Evolutionary conservation across 2,797 vertebrate species (phyloP).

Genomic region (Diglossa cyanea): DNA sequence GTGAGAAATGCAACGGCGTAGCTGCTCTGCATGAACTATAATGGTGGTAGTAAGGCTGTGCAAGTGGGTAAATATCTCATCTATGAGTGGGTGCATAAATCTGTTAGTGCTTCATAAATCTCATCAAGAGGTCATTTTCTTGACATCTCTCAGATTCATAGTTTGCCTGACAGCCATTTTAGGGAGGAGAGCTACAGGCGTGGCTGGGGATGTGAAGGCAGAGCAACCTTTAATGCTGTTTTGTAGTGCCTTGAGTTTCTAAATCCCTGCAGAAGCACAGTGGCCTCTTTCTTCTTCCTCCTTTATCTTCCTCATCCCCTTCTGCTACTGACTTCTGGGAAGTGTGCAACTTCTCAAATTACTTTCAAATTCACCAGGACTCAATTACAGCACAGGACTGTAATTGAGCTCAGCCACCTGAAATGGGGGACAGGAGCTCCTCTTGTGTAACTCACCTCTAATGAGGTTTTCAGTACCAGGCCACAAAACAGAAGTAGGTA

Average conservation of each 20-base stretch:
- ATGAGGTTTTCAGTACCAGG: background rate
- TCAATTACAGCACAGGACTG: fast-evolving
- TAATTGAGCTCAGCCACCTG: background rate
- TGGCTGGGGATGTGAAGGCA: background rate
- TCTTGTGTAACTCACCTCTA: background rate
- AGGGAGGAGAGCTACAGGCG: background rate
- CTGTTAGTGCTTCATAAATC: background rate
- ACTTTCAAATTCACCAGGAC: background rate
- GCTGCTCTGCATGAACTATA: background rate
- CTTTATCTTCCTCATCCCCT: background rate
- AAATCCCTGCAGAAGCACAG: background rate
- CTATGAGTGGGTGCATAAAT: background rate
- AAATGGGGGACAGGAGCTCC: background rate
- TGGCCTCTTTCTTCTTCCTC: background rate
- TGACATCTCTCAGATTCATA: background rate
- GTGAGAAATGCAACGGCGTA: background rate
- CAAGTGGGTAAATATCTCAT: background rate
- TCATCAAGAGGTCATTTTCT: background rate
- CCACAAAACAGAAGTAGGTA: background rate
- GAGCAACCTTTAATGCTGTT: background rate
- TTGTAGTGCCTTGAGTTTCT: background rate
- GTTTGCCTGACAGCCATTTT: background rate
- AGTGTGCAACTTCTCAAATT: background rate
- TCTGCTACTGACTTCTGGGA: background rate
- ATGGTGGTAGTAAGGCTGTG: background rate